Evolutionary conservation across 1,140 invertebrate species (phyloP).

Genomic region (Polyergus mexicanus): DNA sequence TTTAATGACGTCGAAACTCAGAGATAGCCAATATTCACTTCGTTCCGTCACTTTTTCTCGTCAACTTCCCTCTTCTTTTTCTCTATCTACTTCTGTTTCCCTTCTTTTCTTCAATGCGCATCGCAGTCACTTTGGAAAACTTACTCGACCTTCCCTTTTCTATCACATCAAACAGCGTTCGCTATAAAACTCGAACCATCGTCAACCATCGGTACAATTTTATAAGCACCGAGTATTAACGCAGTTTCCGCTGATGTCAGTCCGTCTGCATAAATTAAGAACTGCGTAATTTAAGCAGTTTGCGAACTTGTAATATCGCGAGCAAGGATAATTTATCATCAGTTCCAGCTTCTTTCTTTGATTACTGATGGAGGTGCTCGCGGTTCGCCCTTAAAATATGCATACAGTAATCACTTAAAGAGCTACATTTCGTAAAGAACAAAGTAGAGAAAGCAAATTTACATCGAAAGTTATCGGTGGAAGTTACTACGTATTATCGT

Average conservation of each 20-base stretch:
- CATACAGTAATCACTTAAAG: constrained; percentile 55
- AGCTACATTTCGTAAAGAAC: constrained; percentile 36
- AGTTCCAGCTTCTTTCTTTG: constrained; percentile 29
- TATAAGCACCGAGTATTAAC: constrained; percentile 49
- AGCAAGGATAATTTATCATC: constrained; percentile 33
- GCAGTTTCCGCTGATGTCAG: constrained; percentile 48
- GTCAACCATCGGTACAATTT: constrained; percentile 57
- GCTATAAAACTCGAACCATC: constrained; percentile 51
- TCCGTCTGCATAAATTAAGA: constrained; percentile 62
- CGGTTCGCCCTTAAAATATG: constrained; percentile 46
- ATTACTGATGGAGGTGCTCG: constrained; percentile 35
- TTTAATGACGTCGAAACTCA: constrained; percentile 85
- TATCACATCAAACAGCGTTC: constrained; percentile 28
- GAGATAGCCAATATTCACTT: constrained; percentile 85
- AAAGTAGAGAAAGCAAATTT: constrained; percentile 13
- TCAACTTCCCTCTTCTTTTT: constrained; percentile 35
- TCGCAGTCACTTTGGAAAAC: constrained; percentile 49
- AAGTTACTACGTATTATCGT: constrained; percentile 30
- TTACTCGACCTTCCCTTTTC: background rate
- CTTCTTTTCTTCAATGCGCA: constrained; percentile 56
- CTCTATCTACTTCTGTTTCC: constrained; percentile 19
- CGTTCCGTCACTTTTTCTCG: constrained; percentile 83
- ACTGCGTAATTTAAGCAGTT: constrained; percentile 58
- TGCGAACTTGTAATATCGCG: constrained; percentile 54
- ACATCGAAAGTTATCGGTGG: background rate